Evolutionary conservation across 2,797 vertebrate species (phyloP).

Genomic region (Cynodonichthys magdalenae): DNA sequence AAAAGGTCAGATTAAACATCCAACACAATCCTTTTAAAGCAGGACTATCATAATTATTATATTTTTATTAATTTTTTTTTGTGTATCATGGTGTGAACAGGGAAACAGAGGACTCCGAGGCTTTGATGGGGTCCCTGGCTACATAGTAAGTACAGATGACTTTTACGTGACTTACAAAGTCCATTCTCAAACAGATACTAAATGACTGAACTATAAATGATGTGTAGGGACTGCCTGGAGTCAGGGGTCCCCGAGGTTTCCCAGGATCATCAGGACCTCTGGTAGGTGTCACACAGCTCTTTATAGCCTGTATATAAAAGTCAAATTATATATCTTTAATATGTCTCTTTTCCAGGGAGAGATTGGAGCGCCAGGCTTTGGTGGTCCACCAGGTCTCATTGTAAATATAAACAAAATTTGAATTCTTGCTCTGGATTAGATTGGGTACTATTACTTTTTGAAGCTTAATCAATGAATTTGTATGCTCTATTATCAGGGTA

Average conservation of each 20-base stretch:
- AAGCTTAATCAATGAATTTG: not conserved
- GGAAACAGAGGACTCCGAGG: constrained; percentile 77
- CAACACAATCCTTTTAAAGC: not conserved
- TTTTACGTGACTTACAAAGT: not conserved
- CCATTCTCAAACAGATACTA: not conserved
- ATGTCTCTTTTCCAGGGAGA: constrained; percentile 65
- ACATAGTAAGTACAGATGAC: constrained; percentile 66
- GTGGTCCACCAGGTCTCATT: constrained; percentile 72
- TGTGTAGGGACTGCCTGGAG: constrained; percentile 73
- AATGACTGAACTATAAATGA: not conserved
- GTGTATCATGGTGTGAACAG: constrained; percentile 51
- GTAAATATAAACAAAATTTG: constrained; percentile 50
- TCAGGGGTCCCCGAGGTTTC: constrained; percentile 76
- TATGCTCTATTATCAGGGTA: constrained; percentile 64
- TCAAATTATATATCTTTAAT: not conserved
- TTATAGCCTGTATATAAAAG: too few relatives aligned
- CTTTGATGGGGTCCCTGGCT: constrained; percentile 71
- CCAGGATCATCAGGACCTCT: constrained; percentile 66
- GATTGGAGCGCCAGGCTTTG: constrained; percentile 68
- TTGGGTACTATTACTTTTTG: not conserved
- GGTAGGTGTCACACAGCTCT: constrained; percentile 53
- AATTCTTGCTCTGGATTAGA: not conserved
- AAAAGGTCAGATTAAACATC: constrained; percentile 62
- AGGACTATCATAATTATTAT: rapidly evolving
- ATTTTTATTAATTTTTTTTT: not conserved